Evolutionary conservation across 2,888 invertebrate genomes (phyloP).

Genomic region (Lycia hirtaria): DNA sequence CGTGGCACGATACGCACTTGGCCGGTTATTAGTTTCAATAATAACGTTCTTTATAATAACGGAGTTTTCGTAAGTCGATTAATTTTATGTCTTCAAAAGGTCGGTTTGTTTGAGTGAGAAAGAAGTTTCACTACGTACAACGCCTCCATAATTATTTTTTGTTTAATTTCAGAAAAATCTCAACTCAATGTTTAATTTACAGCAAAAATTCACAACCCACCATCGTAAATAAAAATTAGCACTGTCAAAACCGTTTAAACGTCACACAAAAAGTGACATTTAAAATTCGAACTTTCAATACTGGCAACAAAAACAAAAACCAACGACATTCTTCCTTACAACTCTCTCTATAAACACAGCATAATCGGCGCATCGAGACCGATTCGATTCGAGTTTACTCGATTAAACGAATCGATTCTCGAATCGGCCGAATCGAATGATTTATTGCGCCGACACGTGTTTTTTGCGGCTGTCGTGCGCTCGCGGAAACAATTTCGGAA

Average conservation of each 20-base stretch:
- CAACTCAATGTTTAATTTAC: neutral
- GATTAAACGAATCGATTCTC: slow-evolving; percentile 40
- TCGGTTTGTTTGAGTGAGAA: no score
- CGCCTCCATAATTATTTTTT: neutral
- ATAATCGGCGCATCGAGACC: slow-evolving; percentile 78
- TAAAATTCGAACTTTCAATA: slow-evolving; percentile 49
- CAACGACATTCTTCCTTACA: slow-evolving; percentile 77
- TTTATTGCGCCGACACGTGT: slow-evolving; percentile 83
- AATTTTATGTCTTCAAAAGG: no score
- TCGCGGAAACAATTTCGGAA: slow-evolving; percentile 83
- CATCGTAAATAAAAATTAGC: slow-evolving; percentile 39
- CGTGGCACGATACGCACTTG: no score
- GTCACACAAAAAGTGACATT: slow-evolving; percentile 55
- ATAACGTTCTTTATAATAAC: no score
- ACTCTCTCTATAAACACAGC: slow-evolving; percentile 77
- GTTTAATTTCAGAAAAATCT: neutral
- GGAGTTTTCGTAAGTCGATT: no score
- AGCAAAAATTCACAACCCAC: neutral
- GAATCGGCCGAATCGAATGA: slow-evolving; percentile 69
- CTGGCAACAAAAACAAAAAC: slow-evolving; percentile 67
- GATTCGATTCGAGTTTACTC: slow-evolving; percentile 81
- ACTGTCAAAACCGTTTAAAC: slow-evolving; percentile 48
- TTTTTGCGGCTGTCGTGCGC: slow-evolving; percentile 73
- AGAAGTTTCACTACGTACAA: no score
- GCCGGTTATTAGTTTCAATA: no score